phyloP scores from a whole-genome alignment of 2,888 invertebrate genomes.

The Strigamia maritima region DNA sequence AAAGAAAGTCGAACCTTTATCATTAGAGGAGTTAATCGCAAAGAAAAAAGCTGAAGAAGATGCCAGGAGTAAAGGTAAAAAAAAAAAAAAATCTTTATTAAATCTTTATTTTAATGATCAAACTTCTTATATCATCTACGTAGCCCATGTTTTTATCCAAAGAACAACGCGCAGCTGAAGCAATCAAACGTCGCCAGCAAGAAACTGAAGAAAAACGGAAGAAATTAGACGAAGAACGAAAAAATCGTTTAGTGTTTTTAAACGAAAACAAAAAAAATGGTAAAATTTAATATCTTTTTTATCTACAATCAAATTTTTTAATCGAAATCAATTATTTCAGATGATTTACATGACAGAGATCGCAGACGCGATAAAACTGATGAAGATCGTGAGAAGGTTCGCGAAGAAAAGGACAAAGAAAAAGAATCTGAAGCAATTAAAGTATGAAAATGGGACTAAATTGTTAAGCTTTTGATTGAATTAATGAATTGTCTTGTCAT shows the following conservation, averaged over 20 bases:
- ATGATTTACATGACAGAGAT: slow-evolving; percentile 39
- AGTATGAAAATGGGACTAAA: slow-evolving; percentile 41
- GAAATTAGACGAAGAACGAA: slow-evolving; percentile 66
- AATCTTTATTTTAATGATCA: too few species aligned
- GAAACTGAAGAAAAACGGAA: slow-evolving; percentile 77
- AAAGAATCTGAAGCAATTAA: slow-evolving; percentile 92
- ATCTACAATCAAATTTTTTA: background rate
- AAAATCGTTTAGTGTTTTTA: slow-evolving; percentile 60
- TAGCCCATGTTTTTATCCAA: slow-evolving; percentile 92
- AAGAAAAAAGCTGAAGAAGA: slow-evolving; percentile 96
- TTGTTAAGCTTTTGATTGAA: background rate
- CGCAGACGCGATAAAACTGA: slow-evolving; percentile 40
- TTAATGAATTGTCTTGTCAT: background rate
- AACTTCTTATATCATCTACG: slow-evolving; percentile 45
- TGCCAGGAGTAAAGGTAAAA: slow-evolving; percentile 74
- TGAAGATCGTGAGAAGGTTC: slow-evolving; percentile 47
- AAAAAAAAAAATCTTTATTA: too few species aligned
- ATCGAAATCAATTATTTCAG: background rate
- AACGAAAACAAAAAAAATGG: slow-evolving; percentile 51
- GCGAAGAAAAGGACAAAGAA: slow-evolving; percentile 72
- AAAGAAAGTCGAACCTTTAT: slow-evolving; percentile 72
- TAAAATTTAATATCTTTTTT: slow-evolving; percentile 32
- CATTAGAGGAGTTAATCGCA: slow-evolving; percentile 89
- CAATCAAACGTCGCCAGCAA: slow-evolving; percentile 81
- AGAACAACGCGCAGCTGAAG: slow-evolving; percentile 87